A percentile compares a stretch with the other conserved stretches of the same genome.
Evolutionary conservation across 2,797 vertebrate genomes (phyloP).

Genomic region (Chrysocyon brachyurus): DNA sequence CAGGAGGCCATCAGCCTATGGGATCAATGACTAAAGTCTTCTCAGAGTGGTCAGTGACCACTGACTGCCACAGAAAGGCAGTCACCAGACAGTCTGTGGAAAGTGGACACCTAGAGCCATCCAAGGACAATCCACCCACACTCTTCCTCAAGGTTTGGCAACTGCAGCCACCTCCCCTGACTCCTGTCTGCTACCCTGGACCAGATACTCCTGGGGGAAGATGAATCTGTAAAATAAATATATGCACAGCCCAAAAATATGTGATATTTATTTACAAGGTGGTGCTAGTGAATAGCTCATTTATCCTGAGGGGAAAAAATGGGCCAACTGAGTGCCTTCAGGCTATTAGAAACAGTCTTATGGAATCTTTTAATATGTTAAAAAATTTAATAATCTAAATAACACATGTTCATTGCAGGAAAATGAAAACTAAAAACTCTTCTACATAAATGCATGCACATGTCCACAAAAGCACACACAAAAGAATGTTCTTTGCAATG

Average conservation of each 20-base stretch:
- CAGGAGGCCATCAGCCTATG: neutral
- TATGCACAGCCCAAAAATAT: neutral
- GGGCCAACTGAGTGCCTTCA: neutral
- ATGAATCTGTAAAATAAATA: neutral
- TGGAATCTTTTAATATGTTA: neutral
- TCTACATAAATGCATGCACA: neutral
- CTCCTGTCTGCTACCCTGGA: neutral
- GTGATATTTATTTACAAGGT: slow-evolving; percentile 22
- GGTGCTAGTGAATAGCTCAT: neutral
- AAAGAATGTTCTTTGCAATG: neutral
- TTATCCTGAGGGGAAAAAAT: neutral
- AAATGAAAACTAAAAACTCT: slow-evolving; percentile 6
- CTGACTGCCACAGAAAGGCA: neutral
- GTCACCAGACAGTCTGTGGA: neutral
- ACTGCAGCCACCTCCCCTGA: neutral
- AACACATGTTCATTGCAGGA: neutral
- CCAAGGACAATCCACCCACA: neutral
- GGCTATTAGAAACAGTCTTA: neutral
- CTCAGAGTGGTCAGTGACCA: neutral
- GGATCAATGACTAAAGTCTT: neutral
- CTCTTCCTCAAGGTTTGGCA: neutral
- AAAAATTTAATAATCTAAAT: slow-evolving; percentile 21
- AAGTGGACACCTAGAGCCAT: neutral
- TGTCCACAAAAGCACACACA: neutral
- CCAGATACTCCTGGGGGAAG: neutral